Conservation (phyloP, 2,113 vertebrate species). For the Cyanoderma ruficeps region DNA sequence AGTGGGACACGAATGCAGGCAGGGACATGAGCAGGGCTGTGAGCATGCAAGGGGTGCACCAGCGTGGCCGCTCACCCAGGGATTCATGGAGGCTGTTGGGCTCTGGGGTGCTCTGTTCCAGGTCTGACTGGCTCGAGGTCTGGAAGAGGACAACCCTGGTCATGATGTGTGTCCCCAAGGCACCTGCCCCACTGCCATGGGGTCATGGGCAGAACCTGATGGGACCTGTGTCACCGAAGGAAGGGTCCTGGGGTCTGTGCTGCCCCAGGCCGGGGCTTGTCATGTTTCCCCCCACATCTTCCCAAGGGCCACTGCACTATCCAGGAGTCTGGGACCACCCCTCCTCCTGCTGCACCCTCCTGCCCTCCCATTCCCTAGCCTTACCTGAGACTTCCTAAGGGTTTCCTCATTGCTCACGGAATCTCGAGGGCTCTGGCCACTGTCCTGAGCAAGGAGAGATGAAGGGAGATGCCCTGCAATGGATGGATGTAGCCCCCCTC, state of each 20-base stretch:
- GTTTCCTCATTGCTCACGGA: slow-evolving; percentile 66
- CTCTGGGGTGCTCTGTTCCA: slow-evolving; percentile 66
- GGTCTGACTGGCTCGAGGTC: slow-evolving; percentile 78
- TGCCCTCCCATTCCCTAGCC: not conserved
- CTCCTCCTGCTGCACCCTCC: not conserved
- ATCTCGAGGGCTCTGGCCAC: slow-evolving; percentile 58
- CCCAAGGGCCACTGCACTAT: not conserved
- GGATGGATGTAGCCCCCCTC: not conserved
- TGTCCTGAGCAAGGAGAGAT: slow-evolving; percentile 58
- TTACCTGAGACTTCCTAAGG: slow-evolving; percentile 73
- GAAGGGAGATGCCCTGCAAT: not conserved
- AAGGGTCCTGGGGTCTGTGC: fast-evolving
- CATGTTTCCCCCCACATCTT: fast-evolving
- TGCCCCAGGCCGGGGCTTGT: not conserved
- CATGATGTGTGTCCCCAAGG: fast-evolving
- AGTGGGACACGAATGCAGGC: fast-evolving
- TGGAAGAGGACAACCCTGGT: not conserved
- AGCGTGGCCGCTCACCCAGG: not conserved
- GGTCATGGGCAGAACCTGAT: fast-evolving
- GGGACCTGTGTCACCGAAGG: not conserved
- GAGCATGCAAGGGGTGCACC: fast-evolving
- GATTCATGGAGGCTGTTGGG: not conserved
- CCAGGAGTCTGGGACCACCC: fast-evolving
- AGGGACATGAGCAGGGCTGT: not conserved
- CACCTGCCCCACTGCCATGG: fast-evolving